Base-by-base conservation (phyloP, 2,888 invertebrate species). In the Acleris holmiana region DNA sequence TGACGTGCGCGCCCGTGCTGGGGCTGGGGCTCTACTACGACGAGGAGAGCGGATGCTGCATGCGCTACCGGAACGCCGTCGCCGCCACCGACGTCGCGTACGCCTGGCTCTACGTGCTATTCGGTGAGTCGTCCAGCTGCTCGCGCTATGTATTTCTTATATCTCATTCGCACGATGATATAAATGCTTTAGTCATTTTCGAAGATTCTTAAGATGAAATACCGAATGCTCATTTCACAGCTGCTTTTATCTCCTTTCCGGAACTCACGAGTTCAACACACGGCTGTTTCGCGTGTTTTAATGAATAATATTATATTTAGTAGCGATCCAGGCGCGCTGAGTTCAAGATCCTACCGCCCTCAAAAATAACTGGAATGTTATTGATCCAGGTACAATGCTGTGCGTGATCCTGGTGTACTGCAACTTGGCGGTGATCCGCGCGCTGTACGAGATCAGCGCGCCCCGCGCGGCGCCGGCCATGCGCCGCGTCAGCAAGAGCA, bases 381-480 rank as follows among this genome's bases (percentile, higher is more conserved):
- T 44, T 5, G 51, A 61, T 71, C 15, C 85, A 96, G 97, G 97
- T 41, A 94, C 95, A 0, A 76, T 94, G 18, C 93, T 97, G 55
- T 96, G 96, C 82, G 74, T 94, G 46, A 94, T 96, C 66, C 96
- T 97, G 77, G 97, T 96, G 62, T 94, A 95, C 84, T 97, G 97
- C 88, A 98, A 98, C 88, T 85, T 97, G 75, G 95, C 96, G 10
- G 97, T 98, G 66, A 96, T 97, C 67, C 93, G 95, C 68, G 96
- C 96, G 40, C 90, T 97, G 67, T 95, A 94, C 77, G 94, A 93
- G 66, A 93, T 95, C 77, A 84, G 85, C 21, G 79, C 79, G 68
- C 93, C 85, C 70, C 85, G 74, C 35, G 79, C 75, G 6, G 82
- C 77, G 69, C 82, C 85, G 2, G 74, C 84, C 6, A 84, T 88